Evolutionary conservation across 2,888 invertebrate species (phyloP), one percentile per base, ranked within the genome.

Genomic region (Trachelus troglodyta): DNA sequence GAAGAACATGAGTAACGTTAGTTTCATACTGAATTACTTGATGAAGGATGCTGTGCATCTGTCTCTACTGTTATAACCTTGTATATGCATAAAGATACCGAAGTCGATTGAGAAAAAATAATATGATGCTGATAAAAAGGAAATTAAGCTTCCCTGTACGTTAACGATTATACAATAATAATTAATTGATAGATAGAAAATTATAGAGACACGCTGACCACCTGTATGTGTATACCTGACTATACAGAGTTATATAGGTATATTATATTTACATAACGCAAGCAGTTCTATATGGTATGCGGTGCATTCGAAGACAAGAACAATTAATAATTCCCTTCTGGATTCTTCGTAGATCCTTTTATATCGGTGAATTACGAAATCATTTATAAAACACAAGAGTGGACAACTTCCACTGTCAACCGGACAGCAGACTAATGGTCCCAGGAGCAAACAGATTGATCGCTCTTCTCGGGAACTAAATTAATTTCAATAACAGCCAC

Each of bases 371-470:
- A 83, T 84, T 83, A 85, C 82, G 81, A 83, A 85, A 87, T 87
- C 84, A 87, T 87, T 87, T 86, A 86, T 87, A 84, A 87, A 81
- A 84, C 83, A 81, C 79, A 81, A 79, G 81, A 80, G 81, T 77
- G 77, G 81, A 83, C 81, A 84, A 81, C 83, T 81, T 80, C 78
- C 73, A 84, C 85, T 86, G 87, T 87, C 87, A 86, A 81, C 81
- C 79, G 80, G 80, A 78, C 79, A 31, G 79, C 81, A 81, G 83
- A 87, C 84, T 84, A 86, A 87, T 84, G 82, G 80, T 80, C 79
- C 56, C 56, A 35, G 71, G 71, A 77, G 74, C 33, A 33, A 15
- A 71, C 69, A 74, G 76, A 79, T 71, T 74, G 81, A 79, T 78
- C 77, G 82, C 83, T 75, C 76, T 74, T 73, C 79, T 74, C 75